Evolutionary conservation across 2,797 vertebrate species (phyloP).

Genomic region (Benthosema pterotum): DNA sequence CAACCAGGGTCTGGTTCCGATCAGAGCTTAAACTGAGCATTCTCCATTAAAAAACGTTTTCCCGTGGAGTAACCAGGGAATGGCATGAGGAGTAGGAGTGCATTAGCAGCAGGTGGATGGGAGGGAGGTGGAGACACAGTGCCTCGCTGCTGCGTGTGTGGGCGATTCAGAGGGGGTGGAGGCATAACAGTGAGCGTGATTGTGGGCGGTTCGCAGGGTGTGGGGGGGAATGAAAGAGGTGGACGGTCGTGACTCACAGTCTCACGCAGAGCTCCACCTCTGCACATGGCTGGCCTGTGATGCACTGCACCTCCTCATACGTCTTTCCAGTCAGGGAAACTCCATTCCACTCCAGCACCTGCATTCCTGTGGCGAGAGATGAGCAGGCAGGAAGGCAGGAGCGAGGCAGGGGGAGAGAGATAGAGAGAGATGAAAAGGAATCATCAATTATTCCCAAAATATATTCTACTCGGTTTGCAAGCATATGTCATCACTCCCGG

Average conservation of each 20-base stretch:
- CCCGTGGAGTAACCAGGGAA: no score
- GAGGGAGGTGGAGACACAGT: conserved; percentile 9
- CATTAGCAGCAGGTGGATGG: background rate
- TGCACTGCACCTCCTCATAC: conserved; percentile 96
- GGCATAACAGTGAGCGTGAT: conserved; percentile 42
- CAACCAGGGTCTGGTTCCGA: no score
- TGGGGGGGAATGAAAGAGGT: conserved; percentile 82
- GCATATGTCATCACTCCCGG: conserved; percentile 1
- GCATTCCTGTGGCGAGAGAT: conserved; percentile 87
- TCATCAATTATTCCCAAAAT: conserved; percentile 12
- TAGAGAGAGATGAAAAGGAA: background rate
- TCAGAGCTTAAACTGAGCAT: no score
- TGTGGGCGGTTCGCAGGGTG: conserved; percentile 66
- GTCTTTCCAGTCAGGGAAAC: conserved; percentile 92
- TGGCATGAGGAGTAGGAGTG: background rate
- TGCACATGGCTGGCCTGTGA: conserved; percentile 90
- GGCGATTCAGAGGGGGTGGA: conserved; percentile 12
- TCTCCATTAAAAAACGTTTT: no score
- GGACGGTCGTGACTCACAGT: conserved; percentile 96
- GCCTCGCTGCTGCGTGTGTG: background rate
- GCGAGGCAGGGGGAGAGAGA: conserved; percentile 3
- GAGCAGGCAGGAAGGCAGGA: conserved; percentile 2
- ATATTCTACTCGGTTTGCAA: conserved; percentile 3
- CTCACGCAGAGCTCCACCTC: conserved; percentile 99
- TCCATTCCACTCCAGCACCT: conserved; percentile 98